Base-by-base conservation (phyloP, 2,797 vertebrate species). In the Holocentrus rufus region DNA sequence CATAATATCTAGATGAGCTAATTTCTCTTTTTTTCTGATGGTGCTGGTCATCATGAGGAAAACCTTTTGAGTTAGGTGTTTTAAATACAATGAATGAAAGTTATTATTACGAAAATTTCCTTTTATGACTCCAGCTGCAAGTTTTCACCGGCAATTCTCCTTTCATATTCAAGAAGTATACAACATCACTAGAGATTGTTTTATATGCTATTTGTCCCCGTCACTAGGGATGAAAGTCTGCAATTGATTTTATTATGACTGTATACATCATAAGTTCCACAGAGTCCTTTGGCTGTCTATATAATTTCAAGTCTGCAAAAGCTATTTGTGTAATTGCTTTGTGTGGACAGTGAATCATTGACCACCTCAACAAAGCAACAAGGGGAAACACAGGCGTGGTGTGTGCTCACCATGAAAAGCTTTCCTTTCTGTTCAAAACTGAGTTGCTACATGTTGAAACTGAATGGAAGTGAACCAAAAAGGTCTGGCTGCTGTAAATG, bases 301-400 rank as follows among this genome's bases (percentile, higher is more conserved):
- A 56, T 22, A 53, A 25, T 47, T 22, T 5, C 34, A 53, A 7
- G 22, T 5, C 23, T 64, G n/a, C 31, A 36, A 59, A 22, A 60
- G 50, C 25, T 30, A 42, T 54, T 70, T 69, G 31, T 27, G 22
- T 13, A 22, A 31, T n/a, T 23, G 22, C 20, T 11, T 52, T 52
- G 20, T 70, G 30, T 58, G 10, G 0, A 30, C 46, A 20, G n/a
- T 64, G 44, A 69, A 6, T 30, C 7, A 0, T 50, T 74, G 42
- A 75, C 54, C 34, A n/a, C 31, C 54, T 67, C 44, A 53, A 50
- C 53, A 71, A 65, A 65, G 34, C 55, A 25, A 2, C n/a, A 1
- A 36, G 9, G 17, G 59, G 13, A 50, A 58, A n/a, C 2, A 47
- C 5, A 62, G 23, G 50, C 47, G 13, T 15, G 55, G 62, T 58